Evolutionary conservation across 2,888 invertebrate species (phyloP).

Genomic region (Craniophora ligustri): DNA sequence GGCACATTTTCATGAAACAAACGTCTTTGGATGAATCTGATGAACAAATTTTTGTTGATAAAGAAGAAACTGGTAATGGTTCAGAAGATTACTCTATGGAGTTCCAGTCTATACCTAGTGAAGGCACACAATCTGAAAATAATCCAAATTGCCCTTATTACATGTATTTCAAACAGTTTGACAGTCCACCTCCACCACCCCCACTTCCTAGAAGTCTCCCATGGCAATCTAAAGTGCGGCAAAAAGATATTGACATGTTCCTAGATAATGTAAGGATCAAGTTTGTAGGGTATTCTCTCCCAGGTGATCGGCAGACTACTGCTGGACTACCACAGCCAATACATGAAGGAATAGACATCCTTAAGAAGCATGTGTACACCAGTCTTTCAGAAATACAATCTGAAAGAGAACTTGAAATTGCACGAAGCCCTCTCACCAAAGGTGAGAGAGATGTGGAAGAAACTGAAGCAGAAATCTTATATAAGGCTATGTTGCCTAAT

Average conservation of each 20-base stretch:
- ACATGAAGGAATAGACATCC: conserved; percentile 97
- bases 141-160: conserved; percentile 80
- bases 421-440: conserved; percentile 96
- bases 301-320: conserved; percentile 95
- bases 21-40: conserved; percentile 95
- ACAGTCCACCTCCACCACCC: conserved; percentile 83
- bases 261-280: conserved; percentile 97
- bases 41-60: conserved; percentile 92
- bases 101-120: conserved; percentile 86
- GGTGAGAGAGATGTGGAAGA: conserved; percentile 93
- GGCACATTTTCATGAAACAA: conserved; percentile 96
- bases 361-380: conserved; percentile 97
- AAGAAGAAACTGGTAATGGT: conserved; percentile 90
- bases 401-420: conserved; percentile 96
- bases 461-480: conserved; percentile 96
- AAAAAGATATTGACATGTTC: conserved; percentile 97
- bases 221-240: conserved; percentile 98
- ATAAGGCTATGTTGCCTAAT: conserved; percentile 98
- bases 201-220: conserved; percentile 92
- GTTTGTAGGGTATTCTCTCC: conserved; percentile 98
- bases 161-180: conserved; percentile 82
- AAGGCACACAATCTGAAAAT: conserved; percentile 73
- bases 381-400: conserved; percentile 98
- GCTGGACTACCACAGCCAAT: conserved; percentile 99
- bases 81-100: conserved; percentile 90